phyloP scores from a whole-genome alignment of 1,140 invertebrate genomes.

The Mya arenaria region DNA sequence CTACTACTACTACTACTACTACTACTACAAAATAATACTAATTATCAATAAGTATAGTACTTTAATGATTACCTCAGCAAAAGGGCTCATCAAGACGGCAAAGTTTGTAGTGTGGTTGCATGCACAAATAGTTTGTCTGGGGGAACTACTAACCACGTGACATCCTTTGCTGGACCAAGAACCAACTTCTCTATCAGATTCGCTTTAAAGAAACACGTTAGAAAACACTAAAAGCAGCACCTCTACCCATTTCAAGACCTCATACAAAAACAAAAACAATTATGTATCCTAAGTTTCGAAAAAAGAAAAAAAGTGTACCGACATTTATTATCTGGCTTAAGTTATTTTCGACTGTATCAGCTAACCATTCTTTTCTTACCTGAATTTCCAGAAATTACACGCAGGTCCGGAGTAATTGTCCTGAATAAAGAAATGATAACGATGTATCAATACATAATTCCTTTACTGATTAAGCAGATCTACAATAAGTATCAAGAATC shows the following conservation, averaged over 20 bases:
- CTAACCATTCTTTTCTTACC: no score
- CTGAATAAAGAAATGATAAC: no score
- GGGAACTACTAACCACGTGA: not conserved
- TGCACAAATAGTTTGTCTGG: not conserved
- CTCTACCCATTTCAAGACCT: not conserved
- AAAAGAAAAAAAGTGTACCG: not conserved
- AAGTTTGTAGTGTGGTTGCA: not conserved
- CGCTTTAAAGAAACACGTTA: not conserved
- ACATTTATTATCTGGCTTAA: not conserved
- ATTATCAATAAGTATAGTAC: not conserved
- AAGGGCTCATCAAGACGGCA: not conserved
- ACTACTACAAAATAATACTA: not conserved
- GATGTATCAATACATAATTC: no score
- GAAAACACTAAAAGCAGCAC: not conserved
- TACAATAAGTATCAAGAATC: no score
- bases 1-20: not conserved
- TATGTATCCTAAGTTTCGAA: not conserved
- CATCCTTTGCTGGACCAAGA: not conserved
- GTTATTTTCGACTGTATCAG: not conserved
- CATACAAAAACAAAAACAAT: not conserved
- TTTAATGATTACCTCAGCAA: not conserved
- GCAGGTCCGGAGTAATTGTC: no score
- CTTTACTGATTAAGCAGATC: no score
- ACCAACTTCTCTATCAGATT: not conserved
- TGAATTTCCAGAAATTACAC: no score